phyloP scores from a whole-genome alignment of 2,888 invertebrate genomes.

The Brachyptera risi region DNA sequence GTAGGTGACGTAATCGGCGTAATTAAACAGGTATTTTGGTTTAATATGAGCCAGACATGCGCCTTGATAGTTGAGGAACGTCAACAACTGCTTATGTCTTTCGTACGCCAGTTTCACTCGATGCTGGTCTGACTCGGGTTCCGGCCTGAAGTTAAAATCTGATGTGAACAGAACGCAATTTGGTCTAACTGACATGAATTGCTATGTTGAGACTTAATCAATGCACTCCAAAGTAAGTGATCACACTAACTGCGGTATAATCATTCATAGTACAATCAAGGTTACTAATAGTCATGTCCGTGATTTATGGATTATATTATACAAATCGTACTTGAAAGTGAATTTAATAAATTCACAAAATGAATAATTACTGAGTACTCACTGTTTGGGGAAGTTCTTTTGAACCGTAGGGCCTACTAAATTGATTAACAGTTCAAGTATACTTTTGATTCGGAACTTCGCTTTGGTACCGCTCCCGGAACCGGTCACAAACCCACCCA shows the following conservation, averaged over 20 bases:
- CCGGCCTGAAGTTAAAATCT: slow-evolving; percentile 24
- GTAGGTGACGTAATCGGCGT: slow-evolving; percentile 41
- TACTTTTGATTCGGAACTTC: slow-evolving; percentile 33
- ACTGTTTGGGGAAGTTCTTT: slow-evolving; percentile 26
- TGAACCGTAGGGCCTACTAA: slow-evolving; percentile 38
- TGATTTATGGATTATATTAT: background rate
- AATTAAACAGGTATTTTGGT: slow-evolving; percentile 44
- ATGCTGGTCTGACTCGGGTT: slow-evolving; percentile 36
- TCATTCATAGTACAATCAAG: no score
- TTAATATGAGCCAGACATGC: slow-evolving; percentile 44
- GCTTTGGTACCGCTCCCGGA: slow-evolving; percentile 31
- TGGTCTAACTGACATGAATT: no score
- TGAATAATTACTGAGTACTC: background rate
- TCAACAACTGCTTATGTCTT: slow-evolving; percentile 39
- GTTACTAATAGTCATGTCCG: background rate
- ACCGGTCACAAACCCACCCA: background rate
- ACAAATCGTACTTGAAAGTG: background rate
- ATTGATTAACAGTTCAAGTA: slow-evolving; percentile 40
- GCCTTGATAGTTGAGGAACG: slow-evolving; percentile 41
- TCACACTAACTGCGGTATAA: background rate
- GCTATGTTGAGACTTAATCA: no score
- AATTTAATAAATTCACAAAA: background rate
- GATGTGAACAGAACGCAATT: no score
- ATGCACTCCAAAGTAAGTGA: no score
- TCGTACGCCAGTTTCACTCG: slow-evolving; percentile 39